Evolutionary conservation across 2,113 vertebrate species (phyloP).

Genomic region (cat (Felis catus)): F.catus_Fca126_mat1.0 CM031416.1:120834001-120834500

Average conservation of each 20-base stretch:
- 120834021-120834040: not conserved
- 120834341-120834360: not conserved
- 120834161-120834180: not conserved
- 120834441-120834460: not conserved
- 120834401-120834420: not conserved
- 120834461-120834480: not conserved
- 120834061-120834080: not conserved
- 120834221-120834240: not conserved
- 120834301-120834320: not conserved
- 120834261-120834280: not conserved
- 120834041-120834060: conserved; percentile 2
- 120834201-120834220: not conserved
- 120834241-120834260: not conserved
- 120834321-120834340: not conserved
- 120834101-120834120: not conserved
- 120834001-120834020: conserved; percentile 2
- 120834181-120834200: not conserved
- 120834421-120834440: not conserved
- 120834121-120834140: not conserved
- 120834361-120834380: not conserved
- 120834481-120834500: not conserved
- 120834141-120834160: not conserved
- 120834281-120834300: not conserved
- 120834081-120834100: not conserved
- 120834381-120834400: not conserved